Conservation (phyloP, 2,797 vertebrate genomes). For the Cuculus canorus region DNA sequence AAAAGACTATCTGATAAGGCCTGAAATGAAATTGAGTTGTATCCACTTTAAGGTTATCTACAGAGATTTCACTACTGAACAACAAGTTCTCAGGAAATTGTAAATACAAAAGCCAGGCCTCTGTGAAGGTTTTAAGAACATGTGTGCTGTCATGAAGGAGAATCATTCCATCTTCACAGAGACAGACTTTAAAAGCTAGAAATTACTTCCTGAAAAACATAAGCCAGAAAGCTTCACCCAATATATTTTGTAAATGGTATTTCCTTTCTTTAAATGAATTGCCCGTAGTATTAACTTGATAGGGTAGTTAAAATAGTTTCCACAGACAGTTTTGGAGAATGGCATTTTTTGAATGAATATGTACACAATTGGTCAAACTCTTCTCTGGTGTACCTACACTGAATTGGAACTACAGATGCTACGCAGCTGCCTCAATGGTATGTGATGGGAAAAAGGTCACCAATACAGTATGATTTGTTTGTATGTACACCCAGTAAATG, state of each 20-base stretch:
- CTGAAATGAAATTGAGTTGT: constrained; percentile 17
- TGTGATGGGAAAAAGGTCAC: not conserved
- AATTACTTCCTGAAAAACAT: constrained; percentile 24
- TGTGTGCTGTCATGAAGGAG: not conserved
- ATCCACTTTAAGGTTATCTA: constrained; percentile 15
- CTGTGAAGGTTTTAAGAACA: constrained; percentile 42
- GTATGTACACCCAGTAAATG: not conserved
- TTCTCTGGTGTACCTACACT: not conserved
- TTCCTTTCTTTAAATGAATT: constrained; percentile 44
- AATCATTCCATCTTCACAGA: constrained; percentile 23
- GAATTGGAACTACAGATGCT: not conserved
- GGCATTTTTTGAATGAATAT: not conserved
- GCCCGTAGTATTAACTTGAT: not conserved
- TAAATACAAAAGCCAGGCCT: constrained; percentile 10
- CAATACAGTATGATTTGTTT: not conserved
- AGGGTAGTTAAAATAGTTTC: constrained; percentile 21
- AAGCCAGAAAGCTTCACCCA: constrained; percentile 13
- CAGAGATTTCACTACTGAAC: constrained; percentile 12
- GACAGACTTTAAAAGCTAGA: not conserved
- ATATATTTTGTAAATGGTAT: constrained; percentile 4
- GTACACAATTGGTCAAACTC: not conserved
- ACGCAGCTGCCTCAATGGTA: not conserved
- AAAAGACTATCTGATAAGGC: constrained; percentile 9
- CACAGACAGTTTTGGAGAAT: not conserved
- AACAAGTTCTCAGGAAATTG: constrained; percentile 27